These are phyloP conservation scores for Phengaris arion DNA, from an alignment of 2,888 invertebrate species.

Conservation along the genomic window DNA sequence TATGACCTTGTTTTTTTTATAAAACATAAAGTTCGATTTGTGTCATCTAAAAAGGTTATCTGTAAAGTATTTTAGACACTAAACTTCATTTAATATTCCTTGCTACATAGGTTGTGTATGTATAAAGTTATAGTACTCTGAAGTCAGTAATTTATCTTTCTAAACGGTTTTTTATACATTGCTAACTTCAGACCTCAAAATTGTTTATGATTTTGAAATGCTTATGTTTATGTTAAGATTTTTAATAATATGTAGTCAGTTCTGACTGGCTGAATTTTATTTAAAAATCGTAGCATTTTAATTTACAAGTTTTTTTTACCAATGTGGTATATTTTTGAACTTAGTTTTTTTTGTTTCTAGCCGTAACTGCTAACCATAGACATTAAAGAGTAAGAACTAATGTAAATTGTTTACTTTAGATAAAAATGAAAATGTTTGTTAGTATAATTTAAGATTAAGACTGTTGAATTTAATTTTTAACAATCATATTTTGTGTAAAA, in stretches of 20 bases:
- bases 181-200: background rate
- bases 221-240: background rate
- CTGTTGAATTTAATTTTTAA: background rate
- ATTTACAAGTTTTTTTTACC: background rate
- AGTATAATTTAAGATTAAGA: conserved; percentile 4
- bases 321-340: background rate
- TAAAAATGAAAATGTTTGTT: background rate
- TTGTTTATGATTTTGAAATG: background rate
- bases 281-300: background rate
- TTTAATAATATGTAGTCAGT: background rate
- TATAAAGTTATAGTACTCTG: background rate
- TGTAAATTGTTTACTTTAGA: background rate
- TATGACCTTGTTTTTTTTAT: background rate
- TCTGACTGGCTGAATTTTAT: too few relatives aligned
- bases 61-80: background rate
- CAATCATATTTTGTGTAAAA: background rate
- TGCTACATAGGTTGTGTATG: background rate
- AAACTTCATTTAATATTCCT: background rate
- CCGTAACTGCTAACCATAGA: background rate
- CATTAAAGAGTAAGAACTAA: background rate
- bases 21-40: background rate
- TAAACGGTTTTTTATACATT: background rate
- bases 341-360: background rate
- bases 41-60: background rate
- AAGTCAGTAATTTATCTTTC: background rate